Base-by-base conservation (phyloP, 2,797 vertebrate species). In the Rhabdomys pumilio region DNA sequence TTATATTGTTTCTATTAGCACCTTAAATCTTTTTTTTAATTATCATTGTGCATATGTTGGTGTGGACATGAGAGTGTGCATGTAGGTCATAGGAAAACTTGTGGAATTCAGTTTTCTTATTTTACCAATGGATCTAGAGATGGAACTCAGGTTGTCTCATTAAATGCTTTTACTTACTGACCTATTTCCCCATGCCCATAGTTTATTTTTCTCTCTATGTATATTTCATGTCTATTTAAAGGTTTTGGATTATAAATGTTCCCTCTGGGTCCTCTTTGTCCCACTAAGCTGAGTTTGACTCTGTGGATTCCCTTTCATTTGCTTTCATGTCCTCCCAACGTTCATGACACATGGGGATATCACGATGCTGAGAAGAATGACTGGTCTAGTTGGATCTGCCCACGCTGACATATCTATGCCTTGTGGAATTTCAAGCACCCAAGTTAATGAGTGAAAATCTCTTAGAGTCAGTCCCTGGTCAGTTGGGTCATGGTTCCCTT, bases 351-450 rank as follows among this genome's bases (percentile, higher is more conserved):
- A 93, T 84, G 15, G 77, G 5, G 79, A 67, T 77, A 79, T 80
- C 73, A 96, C 59, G 75, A 88, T 34, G 31, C 82, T 61, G 73
- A 94, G 86, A 92, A 92, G 93, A 94, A 92, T 89, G 89, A 84
- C 83, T 92, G 69, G 91, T 95, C 86, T 87, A 75, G 91, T 82
- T 81, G 80, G 65, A 89, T 50, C 76, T 81, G 73, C 65, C 80
- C 57, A 96, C 44, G 14, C 1, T 94, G 89, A 76, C 57, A 75
- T 38, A 41, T 65, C n/a, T 17, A 31, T 61, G 47, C 44, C 79
- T 92, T 93, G 72, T 77, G n/a, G 82, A 96, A 90, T 89, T 41
- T 59, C 57, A 93, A 50, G 82, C 31, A 91, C 50, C 90, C 63
- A 94, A 72, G 63, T 86, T 84, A 93, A 85, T 91, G 86, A 96